Base-by-base conservation (phyloP, 2,888 invertebrate species). In the Kryphioiulus occultus region DNA sequence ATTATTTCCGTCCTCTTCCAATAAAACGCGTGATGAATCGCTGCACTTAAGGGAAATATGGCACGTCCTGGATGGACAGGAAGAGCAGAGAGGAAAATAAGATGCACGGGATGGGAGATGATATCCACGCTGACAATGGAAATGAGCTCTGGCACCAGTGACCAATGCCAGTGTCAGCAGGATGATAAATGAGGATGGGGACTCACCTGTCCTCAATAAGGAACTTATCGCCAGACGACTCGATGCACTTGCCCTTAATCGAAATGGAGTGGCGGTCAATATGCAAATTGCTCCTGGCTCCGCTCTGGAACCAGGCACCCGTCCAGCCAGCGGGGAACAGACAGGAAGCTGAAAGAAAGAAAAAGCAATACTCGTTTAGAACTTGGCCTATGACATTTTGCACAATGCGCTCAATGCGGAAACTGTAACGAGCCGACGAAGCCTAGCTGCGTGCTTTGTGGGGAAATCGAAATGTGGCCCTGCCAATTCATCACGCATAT, bases 121-220 rank as follows among this genome's bases (percentile, higher is more conserved):
- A 84, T 84, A 39, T 84, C 84, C 5, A 3, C 12, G 35, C 17
- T 39, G 39, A 84, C 35, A 84, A 84, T 39, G 10, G 83, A 83
- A 26, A 83, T 35, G 32, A 82, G 82, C 32, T n/a, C n/a, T n/a
- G n/a, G n/a, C n/a, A 82, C 26, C 17, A 5, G 32, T 32, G 39
- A 84, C 84, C 84, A 32, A 19, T 1, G 19, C 19, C 17, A 3
- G 35, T 26, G 26, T 39, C 30, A 19, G 7, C 9, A 10, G 30
- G 84, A 84, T 84, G 84, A 84, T 84, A 44, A 44, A 32, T n/a
- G 85, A 47, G 85, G 85, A 17, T 7, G 42, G 44, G 85, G 85
- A 96, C 96, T 96, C 93, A 97, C 96, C 96, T 96, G 92, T 96
- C 96, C 90, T 96, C 95, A 90, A 96, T 94, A 90, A 96, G 94